Conservation (phyloP, 2,797 vertebrate species). For the Cyprinodon diabolis region DNA sequence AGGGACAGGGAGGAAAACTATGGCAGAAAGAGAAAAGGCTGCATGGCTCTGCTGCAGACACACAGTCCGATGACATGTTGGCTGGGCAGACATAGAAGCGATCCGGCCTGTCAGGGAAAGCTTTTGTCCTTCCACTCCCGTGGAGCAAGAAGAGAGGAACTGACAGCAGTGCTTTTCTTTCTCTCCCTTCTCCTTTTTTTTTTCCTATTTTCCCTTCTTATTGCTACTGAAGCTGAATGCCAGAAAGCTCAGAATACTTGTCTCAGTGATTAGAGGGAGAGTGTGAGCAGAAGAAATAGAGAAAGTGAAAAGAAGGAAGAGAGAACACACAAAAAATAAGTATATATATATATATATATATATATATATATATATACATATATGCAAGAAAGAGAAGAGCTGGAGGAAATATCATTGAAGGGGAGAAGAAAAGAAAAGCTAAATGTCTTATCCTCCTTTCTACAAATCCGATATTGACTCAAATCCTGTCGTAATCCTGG, state of each 20-base stretch:
- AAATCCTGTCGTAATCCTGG: conserved; percentile 80
- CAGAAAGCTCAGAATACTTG: conserved; percentile 59
- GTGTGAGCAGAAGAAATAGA: conserved; percentile 44
- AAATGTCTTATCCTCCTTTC: conserved; percentile 74
- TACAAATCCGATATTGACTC: conserved; percentile 75
- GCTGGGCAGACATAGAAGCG: conserved; percentile 53
- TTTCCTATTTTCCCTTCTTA: conserved; percentile 21
- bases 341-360: no score
- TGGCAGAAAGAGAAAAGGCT: conserved; percentile 43
- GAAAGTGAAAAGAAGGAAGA: conserved; percentile 17
- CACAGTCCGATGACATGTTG: conserved; percentile 51
- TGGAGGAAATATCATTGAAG: conserved; percentile 47
- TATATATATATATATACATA: conserved; percentile 33
- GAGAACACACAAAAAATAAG: conserved; percentile 28
- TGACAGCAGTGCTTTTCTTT: conserved; percentile 64
- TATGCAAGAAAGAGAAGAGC: conserved; percentile 58
- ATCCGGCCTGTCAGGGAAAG: conserved; percentile 58
- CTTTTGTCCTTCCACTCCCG: conserved; percentile 64
- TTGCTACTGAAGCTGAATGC: conserved; percentile 57
- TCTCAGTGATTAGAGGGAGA: conserved; percentile 63
- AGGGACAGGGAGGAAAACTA: conserved; percentile 48
- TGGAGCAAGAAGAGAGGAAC: conserved; percentile 51
- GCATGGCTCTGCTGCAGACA: conserved; percentile 41
- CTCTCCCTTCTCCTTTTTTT: conserved; percentile 30
- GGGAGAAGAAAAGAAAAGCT: conserved; percentile 47